A percentile compares a stretch with the other conserved stretches of the same genome.
phyloP scores from a whole-genome alignment of 2,888 invertebrate genomes.

The Drosophila monieri region DNA sequence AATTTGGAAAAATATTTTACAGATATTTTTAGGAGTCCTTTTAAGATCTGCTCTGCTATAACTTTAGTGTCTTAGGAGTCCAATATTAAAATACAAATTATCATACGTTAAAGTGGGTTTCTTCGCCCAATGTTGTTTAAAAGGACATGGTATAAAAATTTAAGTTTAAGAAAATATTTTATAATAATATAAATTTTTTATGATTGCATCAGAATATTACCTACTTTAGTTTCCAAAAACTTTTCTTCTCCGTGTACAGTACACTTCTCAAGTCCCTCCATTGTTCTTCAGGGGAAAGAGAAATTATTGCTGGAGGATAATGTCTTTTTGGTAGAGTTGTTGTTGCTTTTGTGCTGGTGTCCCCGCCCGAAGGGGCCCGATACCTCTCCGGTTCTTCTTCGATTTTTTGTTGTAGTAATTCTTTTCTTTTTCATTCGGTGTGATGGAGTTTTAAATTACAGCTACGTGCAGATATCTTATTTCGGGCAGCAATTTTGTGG shows the following conservation, averaged over 20 bases:
- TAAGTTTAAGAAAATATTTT: no score
- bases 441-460: conserved; percentile 74
- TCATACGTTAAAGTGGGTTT: no score
- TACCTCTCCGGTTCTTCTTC: conserved; percentile 43
- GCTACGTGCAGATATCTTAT: conserved; percentile 79
- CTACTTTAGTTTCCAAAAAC: neutral
- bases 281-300: conserved; percentile 57
- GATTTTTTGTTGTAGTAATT: conserved; percentile 21
- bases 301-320: conserved; percentile 74
- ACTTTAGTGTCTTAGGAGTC: no score
- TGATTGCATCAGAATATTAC: no score
- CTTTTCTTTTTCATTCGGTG: conserved; percentile 24
- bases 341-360: conserved; percentile 2
- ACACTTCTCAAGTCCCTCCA: conserved; percentile 35
- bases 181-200: no score
- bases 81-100: no score
- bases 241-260: conserved; percentile 18
- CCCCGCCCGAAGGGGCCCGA: conserved; percentile 42
- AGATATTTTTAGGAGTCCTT: neutral
- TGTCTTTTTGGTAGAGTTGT: conserved; percentile 38
- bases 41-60: no score
- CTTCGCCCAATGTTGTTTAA: no score
- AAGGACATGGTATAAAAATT: no score
- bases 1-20: neutral
- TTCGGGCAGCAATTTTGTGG: conserved; percentile 57